Conservation (phyloP, 1,140 invertebrate genomes). For the Sycophila sp. region DNA sequence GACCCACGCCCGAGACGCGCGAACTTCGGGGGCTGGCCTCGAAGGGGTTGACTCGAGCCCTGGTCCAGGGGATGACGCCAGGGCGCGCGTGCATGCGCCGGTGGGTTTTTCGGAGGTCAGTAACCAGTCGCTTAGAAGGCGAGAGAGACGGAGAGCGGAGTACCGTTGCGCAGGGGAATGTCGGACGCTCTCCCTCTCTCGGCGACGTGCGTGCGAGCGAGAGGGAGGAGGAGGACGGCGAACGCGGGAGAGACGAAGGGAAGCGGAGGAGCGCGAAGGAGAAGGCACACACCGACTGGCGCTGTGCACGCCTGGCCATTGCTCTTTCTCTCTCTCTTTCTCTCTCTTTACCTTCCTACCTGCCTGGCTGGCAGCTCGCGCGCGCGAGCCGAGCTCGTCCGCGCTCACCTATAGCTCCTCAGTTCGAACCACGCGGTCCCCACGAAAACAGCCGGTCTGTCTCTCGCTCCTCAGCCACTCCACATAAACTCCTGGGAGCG, state of each 20-base stretch:
- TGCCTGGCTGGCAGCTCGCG: constrained; percentile 13
- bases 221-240: constrained; percentile 27
- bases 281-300: constrained; percentile 32
- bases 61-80: too few relatives aligned
- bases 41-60: too few relatives aligned
- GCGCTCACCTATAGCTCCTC: constrained; percentile 48
- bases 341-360: constrained; percentile 43
- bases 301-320: constrained; percentile 46
- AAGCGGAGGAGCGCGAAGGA: constrained; percentile 1
- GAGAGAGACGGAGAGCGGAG: constrained; percentile 44
- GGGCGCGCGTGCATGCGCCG: too few relatives aligned
- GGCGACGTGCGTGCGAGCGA: not conserved
- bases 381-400: not conserved
- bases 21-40: not conserved
- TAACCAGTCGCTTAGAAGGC: constrained; percentile 56
- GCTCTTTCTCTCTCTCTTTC: constrained; percentile 43
- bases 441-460: constrained; percentile 62
- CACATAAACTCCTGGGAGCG: too few relatives aligned
- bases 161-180: constrained; percentile 63
- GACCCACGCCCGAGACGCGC: too few relatives aligned
- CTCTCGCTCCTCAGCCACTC: too few relatives aligned
- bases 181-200: constrained; percentile 43
- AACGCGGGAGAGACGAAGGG: constrained; percentile 33
- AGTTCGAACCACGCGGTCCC: constrained; percentile 65
- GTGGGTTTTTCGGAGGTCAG: constrained; percentile 65